Percentiles rank a stretch among this genome's conserved stretches.
Evolutionary conservation across 1,140 invertebrate genomes (phyloP).

Genomic region (Drosophila nasuta): DNA sequence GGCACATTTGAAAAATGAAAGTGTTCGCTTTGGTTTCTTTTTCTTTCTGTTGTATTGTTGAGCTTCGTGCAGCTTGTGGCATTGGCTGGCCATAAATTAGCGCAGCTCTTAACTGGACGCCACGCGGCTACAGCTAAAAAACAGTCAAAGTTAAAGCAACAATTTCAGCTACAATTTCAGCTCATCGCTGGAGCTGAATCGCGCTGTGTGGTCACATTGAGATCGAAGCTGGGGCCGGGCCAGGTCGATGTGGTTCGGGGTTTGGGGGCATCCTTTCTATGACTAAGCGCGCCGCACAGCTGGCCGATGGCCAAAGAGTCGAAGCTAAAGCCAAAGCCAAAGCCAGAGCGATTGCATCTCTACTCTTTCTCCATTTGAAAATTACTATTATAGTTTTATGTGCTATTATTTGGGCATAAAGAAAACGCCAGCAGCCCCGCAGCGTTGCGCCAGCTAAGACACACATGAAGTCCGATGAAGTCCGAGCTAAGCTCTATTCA

Average conservation of each 20-base stretch:
- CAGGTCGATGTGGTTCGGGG: constrained; percentile 22
- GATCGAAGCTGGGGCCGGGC: constrained; percentile 26
- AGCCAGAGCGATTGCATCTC: constrained; percentile 66
- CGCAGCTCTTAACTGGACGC: constrained; percentile 63
- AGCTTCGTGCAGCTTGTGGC: constrained; percentile 70
- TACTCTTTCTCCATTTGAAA: constrained; percentile 79
- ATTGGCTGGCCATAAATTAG: constrained; percentile 78
- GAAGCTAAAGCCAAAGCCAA: too few relatives aligned
- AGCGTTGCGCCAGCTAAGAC: constrained; percentile 65
- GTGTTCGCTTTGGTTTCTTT: constrained; percentile 74
- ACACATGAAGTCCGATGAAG: constrained; percentile 53
- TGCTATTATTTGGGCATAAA: constrained; percentile 82
- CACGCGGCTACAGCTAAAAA: constrained; percentile 41
- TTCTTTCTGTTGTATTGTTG: constrained; percentile 12
- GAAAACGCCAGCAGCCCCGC: constrained; percentile 73
- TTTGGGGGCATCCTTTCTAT: constrained; percentile 64
- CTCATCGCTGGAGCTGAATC: constrained; percentile 54
- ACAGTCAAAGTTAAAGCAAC: neutral
- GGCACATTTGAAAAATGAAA: constrained; percentile 73
- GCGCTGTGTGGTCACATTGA: constrained; percentile 67
- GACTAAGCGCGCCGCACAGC: constrained; percentile 79
- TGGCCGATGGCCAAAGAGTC: constrained; percentile 36
- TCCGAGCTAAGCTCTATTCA: neutral
- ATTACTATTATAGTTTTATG: constrained; percentile 84
- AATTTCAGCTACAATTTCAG: constrained; percentile 53